These are phyloP conservation scores for Caenorhabditis afra DNA, from an alignment of 2,888 invertebrate species.

Conservation along the genomic window DNA sequence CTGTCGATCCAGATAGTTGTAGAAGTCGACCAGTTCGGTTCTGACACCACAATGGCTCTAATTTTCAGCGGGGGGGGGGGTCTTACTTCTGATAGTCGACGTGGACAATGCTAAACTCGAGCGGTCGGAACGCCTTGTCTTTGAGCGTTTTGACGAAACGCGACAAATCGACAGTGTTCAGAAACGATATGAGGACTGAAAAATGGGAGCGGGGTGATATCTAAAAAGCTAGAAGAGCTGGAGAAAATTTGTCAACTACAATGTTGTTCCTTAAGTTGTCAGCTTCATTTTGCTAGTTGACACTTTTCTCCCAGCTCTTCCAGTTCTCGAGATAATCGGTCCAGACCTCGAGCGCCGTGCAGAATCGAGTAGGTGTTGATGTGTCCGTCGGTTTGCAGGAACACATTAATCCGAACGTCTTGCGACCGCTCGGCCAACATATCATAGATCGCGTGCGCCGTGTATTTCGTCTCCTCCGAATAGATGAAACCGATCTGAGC, in stretches of 20 bases:
- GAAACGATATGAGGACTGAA: slow-evolving; percentile 51
- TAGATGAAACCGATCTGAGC: slow-evolving; percentile 58
- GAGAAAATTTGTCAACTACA: too few species aligned
- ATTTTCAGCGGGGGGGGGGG: background rate
- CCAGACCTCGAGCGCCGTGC: slow-evolving; percentile 51
- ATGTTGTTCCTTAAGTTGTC: too few species aligned
- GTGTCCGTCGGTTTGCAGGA: slow-evolving; percentile 51
- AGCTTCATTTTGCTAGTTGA: too few species aligned
- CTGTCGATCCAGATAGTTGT: slow-evolving; percentile 30
- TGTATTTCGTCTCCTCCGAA: slow-evolving; percentile 55
- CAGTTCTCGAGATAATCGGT: too few species aligned
- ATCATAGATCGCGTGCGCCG: slow-evolving; percentile 52
- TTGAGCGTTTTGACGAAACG: slow-evolving; percentile 47
- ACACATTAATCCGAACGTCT: slow-evolving; percentile 41
- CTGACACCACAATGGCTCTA: background rate
- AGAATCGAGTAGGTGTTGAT: slow-evolving; percentile 43
- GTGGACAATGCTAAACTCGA: slow-evolving; percentile 53
- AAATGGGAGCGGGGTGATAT: too few species aligned
- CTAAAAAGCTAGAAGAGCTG: too few species aligned
- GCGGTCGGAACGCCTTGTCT: slow-evolving; percentile 44
- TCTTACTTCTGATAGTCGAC: slow-evolving; percentile 48
- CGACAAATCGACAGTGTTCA: slow-evolving; percentile 39
- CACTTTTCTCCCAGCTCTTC: too few species aligned
- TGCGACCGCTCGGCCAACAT: slow-evolving; percentile 22
- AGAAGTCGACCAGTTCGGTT: slow-evolving; percentile 25